Evolutionary conservation across 2,888 invertebrate genomes (phyloP), one percentile per base, ranked within the genome.

Genomic region (Sclerodermus sp.): DNA sequence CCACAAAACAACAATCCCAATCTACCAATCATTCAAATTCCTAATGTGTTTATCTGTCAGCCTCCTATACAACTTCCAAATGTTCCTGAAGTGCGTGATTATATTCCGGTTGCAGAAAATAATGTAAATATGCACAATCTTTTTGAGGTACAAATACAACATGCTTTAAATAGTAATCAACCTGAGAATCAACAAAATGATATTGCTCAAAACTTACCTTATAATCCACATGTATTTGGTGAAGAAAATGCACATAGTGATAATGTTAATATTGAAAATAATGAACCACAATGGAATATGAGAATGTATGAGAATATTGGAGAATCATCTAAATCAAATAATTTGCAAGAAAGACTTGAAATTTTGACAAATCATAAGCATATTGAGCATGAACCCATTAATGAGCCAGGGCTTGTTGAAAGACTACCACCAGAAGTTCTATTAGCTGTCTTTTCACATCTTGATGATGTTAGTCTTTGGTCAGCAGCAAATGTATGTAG

Each of bases 401-500:
- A 67, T 41, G 83, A 85, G 5, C 84, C 85, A 2, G 87, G 86
- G 0, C 74, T 89, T 0, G 84, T 89, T 4, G 87, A 89, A 66
- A 84, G 86, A 56, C 74, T 90, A 47, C 90, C 90, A 14, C 86
- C 88, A 45, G 89, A 90, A 83, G 92, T 96, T 62, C 80, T 95
- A 71, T 84, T 95, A 44, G 87, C 88, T 57, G 91, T 96, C 55
- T 95, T 96, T 79, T 87, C 88, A 44, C 90, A 92, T 78, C 81
- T 96, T 70, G 96, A 96, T 74, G 95, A 96, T 79, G 85, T 96
- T 71, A 94, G 95, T 0, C 81, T 96, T 66, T 91, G 93, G 87
- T 90, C 90, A 69, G 91, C 90, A 50, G 89, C 91, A 34, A 89
- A 90, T 73, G 95, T 94, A 29, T 94, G 93, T 74, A 82, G 84